Evolutionary conservation across 2,797 vertebrate species (phyloP).

Genomic region (Meriones psammophilus): DNA sequence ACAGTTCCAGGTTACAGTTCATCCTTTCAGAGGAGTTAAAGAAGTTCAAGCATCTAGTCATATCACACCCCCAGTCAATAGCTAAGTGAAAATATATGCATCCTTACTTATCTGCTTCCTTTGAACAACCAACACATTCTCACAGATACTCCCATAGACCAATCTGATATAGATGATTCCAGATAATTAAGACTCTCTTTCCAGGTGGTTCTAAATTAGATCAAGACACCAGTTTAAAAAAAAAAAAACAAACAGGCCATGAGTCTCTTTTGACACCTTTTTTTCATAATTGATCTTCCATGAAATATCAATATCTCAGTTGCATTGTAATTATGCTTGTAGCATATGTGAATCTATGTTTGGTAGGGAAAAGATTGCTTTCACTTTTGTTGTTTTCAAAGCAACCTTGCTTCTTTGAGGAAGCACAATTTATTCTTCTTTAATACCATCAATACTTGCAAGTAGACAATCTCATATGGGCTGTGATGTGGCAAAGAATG

Average conservation of each 20-base stretch:
- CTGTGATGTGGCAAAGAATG: not conserved
- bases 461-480: not conserved
- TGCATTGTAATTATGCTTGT: not conserved
- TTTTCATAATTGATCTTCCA: slow-evolving; percentile 13
- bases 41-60: not conserved
- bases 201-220: not conserved
- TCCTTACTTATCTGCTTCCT: not conserved
- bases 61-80: too few species aligned
- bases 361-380: not conserved
- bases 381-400: not conserved
- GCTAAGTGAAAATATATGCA: not conserved
- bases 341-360: not conserved
- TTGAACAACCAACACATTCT: not conserved
- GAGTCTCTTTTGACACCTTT: not conserved
- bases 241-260: not conserved
- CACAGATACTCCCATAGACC: not conserved
- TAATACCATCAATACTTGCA: not conserved
- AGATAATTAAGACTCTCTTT: not conserved
- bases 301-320: not conserved
- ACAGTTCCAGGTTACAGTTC: too few species aligned
- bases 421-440: slow-evolving; percentile 20
- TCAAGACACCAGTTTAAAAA: not conserved
- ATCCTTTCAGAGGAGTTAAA: not conserved
- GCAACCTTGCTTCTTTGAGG: not conserved
- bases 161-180: not conserved